Percentiles rank a stretch among this genome's conserved stretches.
Conservation (phyloP, 2,113 vertebrate genomes). For the Erythrolamprus reginae region DNA sequence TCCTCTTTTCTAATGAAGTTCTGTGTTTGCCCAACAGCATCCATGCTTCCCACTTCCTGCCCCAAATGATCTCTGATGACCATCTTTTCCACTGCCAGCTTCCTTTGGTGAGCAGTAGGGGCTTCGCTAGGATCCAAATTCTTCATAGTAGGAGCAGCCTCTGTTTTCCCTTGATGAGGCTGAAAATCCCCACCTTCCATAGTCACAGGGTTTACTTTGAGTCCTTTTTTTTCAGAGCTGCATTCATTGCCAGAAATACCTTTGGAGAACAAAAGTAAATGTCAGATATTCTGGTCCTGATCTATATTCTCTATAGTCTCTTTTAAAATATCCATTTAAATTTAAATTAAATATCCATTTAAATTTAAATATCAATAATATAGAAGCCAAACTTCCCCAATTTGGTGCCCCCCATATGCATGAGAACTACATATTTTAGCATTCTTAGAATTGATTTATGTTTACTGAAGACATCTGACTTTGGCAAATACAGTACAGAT, state of each 20-base stretch:
- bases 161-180: not conserved
- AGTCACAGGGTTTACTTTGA: not conserved
- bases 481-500: not conserved
- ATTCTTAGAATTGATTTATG: not conserved
- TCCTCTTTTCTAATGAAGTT: conserved; percentile 1
- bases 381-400: not conserved
- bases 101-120: not conserved
- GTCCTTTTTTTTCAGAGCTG: not conserved
- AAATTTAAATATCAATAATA: not conserved
- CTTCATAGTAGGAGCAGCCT: not conserved
- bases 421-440: not conserved
- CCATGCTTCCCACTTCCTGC: conserved; percentile 35
- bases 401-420: not conserved
- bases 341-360: too few relatives aligned
- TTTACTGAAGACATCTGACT: not conserved
- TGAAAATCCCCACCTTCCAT: not conserved
- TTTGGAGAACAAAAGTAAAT: not conserved
- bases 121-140: not conserved
- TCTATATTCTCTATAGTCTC: not conserved
- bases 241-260: not conserved
- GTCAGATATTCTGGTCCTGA: not conserved
- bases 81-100: conserved; percentile 48
- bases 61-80: conserved; percentile 39
- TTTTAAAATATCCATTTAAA: too few relatives aligned
- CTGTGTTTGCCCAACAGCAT: conserved; percentile 17